These are phyloP conservation scores for Pimpla rufipes DNA, from an alignment of 2,888 invertebrate species.

Conservation along the genomic window DNA sequence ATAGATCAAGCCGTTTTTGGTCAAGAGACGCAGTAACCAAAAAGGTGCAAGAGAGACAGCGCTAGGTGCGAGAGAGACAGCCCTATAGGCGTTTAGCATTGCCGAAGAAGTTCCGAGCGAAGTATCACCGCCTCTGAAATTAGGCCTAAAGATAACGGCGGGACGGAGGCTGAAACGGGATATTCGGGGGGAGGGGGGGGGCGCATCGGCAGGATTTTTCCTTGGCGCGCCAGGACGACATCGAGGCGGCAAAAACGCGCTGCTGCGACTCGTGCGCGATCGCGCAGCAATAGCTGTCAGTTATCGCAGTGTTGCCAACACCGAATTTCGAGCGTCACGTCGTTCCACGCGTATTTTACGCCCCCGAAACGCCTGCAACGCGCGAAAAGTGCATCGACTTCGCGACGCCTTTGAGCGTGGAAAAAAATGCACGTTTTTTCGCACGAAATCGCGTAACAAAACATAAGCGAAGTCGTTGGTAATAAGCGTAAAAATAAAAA, in stretches of 20 bases:
- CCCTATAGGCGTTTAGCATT: too few relatives aligned
- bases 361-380: neutral
- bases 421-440: constrained; percentile 16
- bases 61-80: too few relatives aligned
- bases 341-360: neutral
- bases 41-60: too few relatives aligned
- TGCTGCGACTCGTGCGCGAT: neutral
- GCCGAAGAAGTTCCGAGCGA: too few relatives aligned
- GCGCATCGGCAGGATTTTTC: neutral
- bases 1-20: too few relatives aligned
- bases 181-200: too few relatives aligned
- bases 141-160: too few relatives aligned
- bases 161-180: too few relatives aligned
- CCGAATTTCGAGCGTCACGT: neutral
- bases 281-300: constrained; percentile 1
- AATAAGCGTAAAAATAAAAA: constrained; percentile 6
- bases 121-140: too few relatives aligned
- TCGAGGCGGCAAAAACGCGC: neutral
- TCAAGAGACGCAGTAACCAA: too few relatives aligned
- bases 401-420: neutral
- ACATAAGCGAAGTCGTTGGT: neutral
- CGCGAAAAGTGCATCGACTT: neutral
- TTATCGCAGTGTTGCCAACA: constrained; percentile 20
- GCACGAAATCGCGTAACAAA: neutral
- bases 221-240: neutral